Percentiles rank a stretch among this genome's conserved stretches.
Conservation (phyloP, 2,888 invertebrate species). For the Oxyteleia sp. region DNA sequence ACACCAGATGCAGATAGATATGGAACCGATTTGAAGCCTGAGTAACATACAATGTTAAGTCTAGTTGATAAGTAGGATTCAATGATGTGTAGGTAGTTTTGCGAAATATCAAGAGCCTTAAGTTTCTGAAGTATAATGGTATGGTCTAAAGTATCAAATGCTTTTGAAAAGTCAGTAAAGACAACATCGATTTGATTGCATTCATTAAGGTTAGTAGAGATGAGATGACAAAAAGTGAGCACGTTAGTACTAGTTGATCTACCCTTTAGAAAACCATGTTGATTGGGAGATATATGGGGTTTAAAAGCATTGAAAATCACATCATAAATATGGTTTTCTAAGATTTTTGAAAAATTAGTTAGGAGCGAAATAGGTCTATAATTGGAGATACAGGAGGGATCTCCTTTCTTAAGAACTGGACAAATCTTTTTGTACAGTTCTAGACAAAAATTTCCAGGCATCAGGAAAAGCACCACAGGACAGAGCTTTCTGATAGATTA, state of each 20-base stretch:
- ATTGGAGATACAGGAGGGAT: neutral
- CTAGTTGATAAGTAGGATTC: neutral
- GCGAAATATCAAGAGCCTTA: neutral
- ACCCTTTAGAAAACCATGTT: constrained; percentile 20
- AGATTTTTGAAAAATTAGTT: constrained; percentile 20
- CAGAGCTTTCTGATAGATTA: no score
- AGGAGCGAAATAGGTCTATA: constrained; percentile 10
- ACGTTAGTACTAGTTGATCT: constrained; percentile 17
- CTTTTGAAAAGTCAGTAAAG: constrained; percentile 21
- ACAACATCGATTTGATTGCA: constrained; percentile 10
- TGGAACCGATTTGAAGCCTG: neutral
- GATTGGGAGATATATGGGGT: neutral
- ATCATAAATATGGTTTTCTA: constrained; percentile 17
- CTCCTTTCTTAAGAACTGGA: neutral
- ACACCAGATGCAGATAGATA: neutral
- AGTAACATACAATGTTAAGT: neutral
- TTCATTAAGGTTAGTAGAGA: neutral
- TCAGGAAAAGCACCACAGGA: neutral
- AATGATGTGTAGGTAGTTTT: neutral
- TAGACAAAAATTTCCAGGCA: neutral
- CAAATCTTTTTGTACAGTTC: neutral
- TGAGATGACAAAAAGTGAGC: neutral
- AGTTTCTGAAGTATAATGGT: neutral
- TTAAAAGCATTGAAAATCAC: neutral
- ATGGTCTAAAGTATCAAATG: constrained; percentile 12